Conservation (phyloP, 2,797 vertebrate genomes). For the Schizothorax lantsangensis region DNA sequence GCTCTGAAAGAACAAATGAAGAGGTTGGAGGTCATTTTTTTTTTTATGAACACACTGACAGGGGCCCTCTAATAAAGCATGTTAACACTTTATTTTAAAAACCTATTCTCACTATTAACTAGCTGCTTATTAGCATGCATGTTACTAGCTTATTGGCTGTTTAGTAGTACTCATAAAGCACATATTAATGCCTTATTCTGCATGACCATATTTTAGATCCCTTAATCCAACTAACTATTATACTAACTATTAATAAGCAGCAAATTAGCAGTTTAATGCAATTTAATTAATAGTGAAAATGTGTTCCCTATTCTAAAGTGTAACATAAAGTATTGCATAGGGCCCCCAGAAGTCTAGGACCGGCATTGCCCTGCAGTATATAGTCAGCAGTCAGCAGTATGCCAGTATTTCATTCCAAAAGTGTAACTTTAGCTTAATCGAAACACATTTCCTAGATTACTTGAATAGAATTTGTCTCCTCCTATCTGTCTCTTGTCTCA, state of each 20-base stretch:
- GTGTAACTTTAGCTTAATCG: neutral
- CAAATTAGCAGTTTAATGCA: neutral
- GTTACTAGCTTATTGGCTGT: neutral
- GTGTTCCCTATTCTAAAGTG: neutral
- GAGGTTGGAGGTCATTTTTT: too few species aligned
- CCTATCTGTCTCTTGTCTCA: conserved; percentile 6
- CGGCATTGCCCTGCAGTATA: neutral
- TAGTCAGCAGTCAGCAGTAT: neutral
- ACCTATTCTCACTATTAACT: neutral
- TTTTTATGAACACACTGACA: too few species aligned
- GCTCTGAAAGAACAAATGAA: too few species aligned
- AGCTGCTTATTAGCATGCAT: neutral
- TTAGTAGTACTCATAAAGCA: neutral
- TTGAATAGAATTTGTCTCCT: neutral
- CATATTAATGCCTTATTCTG: neutral
- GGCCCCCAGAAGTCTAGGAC: neutral
- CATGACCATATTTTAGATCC: neutral
- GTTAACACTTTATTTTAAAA: neutral
- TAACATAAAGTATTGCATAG: neutral
- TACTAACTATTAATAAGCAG: too few species aligned
- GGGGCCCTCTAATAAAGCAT: too few species aligned
- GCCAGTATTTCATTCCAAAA: neutral
- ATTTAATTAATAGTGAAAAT: neutral
- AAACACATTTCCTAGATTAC: neutral
- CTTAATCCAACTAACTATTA: neutral